A percentile compares a stretch with the other conserved stretches of the same genome.
These are phyloP conservation scores for Cydia amplana DNA, from an alignment of 1,140 invertebrate genomes.

Conservation along the genomic window DNA sequence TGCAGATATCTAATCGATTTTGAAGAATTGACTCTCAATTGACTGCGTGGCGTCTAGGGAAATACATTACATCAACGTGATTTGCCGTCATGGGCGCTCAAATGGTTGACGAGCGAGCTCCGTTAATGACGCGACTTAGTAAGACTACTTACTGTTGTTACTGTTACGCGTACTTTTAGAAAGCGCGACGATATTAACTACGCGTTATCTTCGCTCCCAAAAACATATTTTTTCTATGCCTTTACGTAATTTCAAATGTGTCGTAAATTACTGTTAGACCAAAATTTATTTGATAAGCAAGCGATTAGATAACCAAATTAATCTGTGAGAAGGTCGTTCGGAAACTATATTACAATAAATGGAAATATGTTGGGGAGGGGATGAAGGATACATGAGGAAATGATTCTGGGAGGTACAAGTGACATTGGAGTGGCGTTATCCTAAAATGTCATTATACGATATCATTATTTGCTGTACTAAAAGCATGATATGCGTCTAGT, in stretches of 20 bases:
- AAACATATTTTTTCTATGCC: conserved; percentile 5
- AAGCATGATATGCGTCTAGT: conserved; percentile 30
- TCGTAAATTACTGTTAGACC: conserved; percentile 1
- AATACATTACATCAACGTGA: not conserved
- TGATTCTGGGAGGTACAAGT: not conserved
- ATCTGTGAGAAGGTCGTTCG: not conserved
- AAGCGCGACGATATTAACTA: conserved; percentile 29
- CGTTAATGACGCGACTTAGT: conserved; percentile 4
- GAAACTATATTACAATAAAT: conserved; percentile 6
- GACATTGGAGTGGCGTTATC: not conserved
- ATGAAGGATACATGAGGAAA: conserved; percentile 25
- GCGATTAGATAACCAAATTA: conserved; percentile 28
- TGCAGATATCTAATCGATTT: no score
- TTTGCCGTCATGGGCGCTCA: not conserved
- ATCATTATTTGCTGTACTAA: conserved; percentile 27
- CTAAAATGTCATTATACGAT: conserved; percentile 13
- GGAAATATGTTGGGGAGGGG: not conserved
- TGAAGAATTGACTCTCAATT: not conserved
- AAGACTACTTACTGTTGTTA: not conserved
- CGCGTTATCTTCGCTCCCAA: conserved; percentile 15
- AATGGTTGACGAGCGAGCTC: not conserved
- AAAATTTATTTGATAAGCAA: conserved; percentile 11
- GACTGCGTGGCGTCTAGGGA: not conserved
- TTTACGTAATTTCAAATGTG: conserved; percentile 12
- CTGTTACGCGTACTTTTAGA: conserved; percentile 17